A percentile compares a stretch with the other conserved stretches of the same genome.
These are phyloP conservation scores for Psittacula cyanocephala DNA, from an alignment of 2,113 vertebrate species.

Conservation along the genomic window DNA sequence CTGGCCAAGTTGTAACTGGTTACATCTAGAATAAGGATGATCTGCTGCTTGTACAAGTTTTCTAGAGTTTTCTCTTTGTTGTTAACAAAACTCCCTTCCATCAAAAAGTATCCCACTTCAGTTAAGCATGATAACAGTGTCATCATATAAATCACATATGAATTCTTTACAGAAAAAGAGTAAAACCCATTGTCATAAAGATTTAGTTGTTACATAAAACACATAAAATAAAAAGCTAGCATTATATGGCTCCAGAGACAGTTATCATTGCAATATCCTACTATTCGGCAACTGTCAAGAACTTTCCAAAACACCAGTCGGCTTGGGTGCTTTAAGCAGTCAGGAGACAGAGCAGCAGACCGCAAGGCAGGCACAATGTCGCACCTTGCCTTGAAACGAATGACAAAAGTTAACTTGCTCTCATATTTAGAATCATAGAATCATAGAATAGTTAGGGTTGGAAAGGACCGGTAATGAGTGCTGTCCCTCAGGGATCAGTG, in stretches of 20 bases:
- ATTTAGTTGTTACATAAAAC: background rate
- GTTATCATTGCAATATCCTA: no score
- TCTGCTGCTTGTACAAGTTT: background rate
- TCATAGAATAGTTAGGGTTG: no score
- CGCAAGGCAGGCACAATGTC: fast-evolving
- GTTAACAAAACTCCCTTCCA: background rate
- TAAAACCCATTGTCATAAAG: background rate
- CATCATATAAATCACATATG: background rate
- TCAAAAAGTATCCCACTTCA: background rate
- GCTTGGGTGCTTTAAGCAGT: background rate
- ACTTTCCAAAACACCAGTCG: background rate
- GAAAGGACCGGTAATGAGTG: no score
- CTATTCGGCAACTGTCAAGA: background rate
- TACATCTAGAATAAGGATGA: background rate
- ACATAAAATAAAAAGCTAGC: background rate
- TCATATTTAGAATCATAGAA: background rate
- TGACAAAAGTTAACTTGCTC: background rate
- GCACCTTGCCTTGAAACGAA: background rate
- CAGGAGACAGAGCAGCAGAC: background rate
- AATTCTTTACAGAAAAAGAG: background rate
- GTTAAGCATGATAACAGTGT: background rate
- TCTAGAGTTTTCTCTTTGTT: background rate
- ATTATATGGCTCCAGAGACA: background rate
- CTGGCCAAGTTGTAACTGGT: background rate
- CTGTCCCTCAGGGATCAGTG: no score